Evolutionary conservation across 2,113 vertebrate genomes (phyloP), one percentile per base, ranked within the genome.

Genomic region (Trogon surrucura): DNA sequence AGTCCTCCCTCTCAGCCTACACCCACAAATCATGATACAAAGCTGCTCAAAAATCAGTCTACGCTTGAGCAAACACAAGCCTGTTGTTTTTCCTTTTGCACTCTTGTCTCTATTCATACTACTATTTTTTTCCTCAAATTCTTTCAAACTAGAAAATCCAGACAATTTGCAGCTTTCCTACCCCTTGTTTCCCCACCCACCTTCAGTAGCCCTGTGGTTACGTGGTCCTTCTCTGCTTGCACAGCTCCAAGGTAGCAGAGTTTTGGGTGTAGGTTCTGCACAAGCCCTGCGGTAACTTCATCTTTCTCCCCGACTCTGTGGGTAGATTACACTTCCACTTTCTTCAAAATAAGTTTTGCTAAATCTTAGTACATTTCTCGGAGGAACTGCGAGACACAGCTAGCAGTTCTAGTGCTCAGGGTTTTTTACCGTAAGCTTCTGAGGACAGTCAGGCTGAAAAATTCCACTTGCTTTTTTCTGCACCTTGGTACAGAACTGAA

Each of bases 11-110:
- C 87, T 73, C 64, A 73, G 25, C 22, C 89, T 72, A 70, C 96
- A 87, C 91, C 91, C 95, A 96, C 95, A 75, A 95, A 95, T 44
- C n/a, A 12, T 5, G 25, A 78, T 23, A 88, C 53, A 91, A 75
- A 93, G 66, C 80, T 84, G 51, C 86, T 91, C 54, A 75, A 95
- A 95, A 83, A 80, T 71, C 71, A 88, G 7, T 23, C 60, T 80
- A 71, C 22, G 38, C 21, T 93, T 75, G 41, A 75, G 69, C 53
- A 88, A 93, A 94, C 75, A 91, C 72, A 95, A 61, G 85, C 57
- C 50, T 83, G 30, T 83, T 96, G 69, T 93, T 60, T 81, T 87
- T 61, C 32, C 0, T 56, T 91, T 73, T 88, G 65, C 60, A 61
- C 16, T 80, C 29, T 50, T 62, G 3, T 48, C 19, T 57, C 41